phyloP scores from a whole-genome alignment of 2,888 invertebrate genomes.

The Drosophila sordidapex region DNA sequence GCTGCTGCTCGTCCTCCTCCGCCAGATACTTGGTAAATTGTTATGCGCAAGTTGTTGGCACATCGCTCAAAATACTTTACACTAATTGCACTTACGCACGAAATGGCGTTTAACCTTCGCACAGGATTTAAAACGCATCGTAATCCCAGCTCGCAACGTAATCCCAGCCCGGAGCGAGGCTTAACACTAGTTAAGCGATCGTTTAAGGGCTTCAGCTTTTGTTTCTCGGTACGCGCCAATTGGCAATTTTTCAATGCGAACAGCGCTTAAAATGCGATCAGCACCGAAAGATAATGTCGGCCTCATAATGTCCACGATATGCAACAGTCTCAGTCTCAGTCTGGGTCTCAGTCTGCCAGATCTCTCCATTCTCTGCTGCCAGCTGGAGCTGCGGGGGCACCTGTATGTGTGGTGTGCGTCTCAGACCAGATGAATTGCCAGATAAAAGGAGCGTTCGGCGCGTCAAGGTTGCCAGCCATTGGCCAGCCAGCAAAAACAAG shows the following conservation, averaged over 20 bases:
- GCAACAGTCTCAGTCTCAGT: slow-evolving; percentile 20
- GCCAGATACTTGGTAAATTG: slow-evolving; percentile 28
- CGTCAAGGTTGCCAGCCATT: slow-evolving; percentile 71
- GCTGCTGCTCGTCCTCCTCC: background rate
- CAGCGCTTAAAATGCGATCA: slow-evolving; percentile 72
- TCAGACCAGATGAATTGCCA: slow-evolving; percentile 56
- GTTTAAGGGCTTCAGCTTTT: slow-evolving; percentile 70
- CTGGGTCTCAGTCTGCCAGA: slow-evolving; percentile 14
- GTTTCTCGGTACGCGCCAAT: slow-evolving; percentile 46
- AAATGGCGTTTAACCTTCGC: slow-evolving; percentile 74
- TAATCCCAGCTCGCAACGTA: slow-evolving; percentile 18
- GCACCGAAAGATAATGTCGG: slow-evolving; percentile 69
- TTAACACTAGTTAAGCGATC: slow-evolving; percentile 81
- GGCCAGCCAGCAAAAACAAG: slow-evolving; percentile 33
- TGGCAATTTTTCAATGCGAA: slow-evolving; percentile 72
- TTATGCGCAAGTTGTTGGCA: slow-evolving; percentile 52
- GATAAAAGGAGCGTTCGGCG: slow-evolving; percentile 52
- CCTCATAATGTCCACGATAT: slow-evolving; percentile 63
- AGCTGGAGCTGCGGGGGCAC: slow-evolving; percentile 39
- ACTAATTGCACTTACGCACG: slow-evolving; percentile 79
- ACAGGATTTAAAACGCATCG: slow-evolving; percentile 59
- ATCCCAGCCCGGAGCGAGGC: slow-evolving; percentile 52
- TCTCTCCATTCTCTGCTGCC: slow-evolving; percentile 17
- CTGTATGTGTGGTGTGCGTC: slow-evolving; percentile 32
- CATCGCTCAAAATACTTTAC: slow-evolving; percentile 69